These are phyloP conservation scores for Selenia dentaria DNA, from an alignment of 2,888 invertebrate species.

Conservation along the genomic window DNA sequence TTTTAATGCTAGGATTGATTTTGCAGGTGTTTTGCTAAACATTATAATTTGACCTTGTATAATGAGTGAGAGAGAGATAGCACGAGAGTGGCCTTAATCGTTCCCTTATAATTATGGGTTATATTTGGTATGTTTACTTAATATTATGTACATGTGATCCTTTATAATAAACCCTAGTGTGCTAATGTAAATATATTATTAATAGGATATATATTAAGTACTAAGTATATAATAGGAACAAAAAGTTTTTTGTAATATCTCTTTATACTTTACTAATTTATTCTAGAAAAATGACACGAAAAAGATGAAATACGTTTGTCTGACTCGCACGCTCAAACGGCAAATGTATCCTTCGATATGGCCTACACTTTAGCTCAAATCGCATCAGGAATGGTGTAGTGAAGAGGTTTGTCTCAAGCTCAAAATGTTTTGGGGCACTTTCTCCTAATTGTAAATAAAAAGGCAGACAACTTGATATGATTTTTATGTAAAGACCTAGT, in stretches of 20 bases:
- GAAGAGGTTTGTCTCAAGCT: constrained; percentile 17
- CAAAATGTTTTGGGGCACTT: constrained; percentile 19
- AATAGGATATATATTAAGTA: constrained; percentile 4
- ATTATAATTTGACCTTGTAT: too few relatives aligned
- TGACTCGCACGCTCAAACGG: constrained; percentile 15
- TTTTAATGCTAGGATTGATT: too few relatives aligned
- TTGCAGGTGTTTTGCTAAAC: too few relatives aligned
- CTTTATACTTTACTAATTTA: constrained; percentile 25
- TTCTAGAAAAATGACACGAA: constrained; percentile 10
- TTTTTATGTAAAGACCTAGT: constrained; percentile 28
- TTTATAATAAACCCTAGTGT: constrained; percentile 4
- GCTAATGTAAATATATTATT: constrained; percentile 20
- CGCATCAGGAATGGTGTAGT: constrained; percentile 25
- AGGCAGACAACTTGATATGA: constrained; percentile 13
- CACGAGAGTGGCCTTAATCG: too few relatives aligned
- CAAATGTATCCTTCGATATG: constrained; percentile 15
- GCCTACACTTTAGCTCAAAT: constrained; percentile 34
- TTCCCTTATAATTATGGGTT: too few relatives aligned
- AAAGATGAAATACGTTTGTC: constrained; percentile 21
- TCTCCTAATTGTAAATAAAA: constrained; percentile 24
- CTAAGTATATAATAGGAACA: constrained; percentile 9
- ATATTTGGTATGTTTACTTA: too few relatives aligned
- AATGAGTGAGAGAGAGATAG: too few relatives aligned
- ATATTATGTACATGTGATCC: constrained; percentile 25
- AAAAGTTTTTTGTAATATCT: constrained; percentile 24